Evolutionary conservation across 2,888 invertebrate genomes (phyloP).

Genomic region (Bellardia pandia): DNA sequence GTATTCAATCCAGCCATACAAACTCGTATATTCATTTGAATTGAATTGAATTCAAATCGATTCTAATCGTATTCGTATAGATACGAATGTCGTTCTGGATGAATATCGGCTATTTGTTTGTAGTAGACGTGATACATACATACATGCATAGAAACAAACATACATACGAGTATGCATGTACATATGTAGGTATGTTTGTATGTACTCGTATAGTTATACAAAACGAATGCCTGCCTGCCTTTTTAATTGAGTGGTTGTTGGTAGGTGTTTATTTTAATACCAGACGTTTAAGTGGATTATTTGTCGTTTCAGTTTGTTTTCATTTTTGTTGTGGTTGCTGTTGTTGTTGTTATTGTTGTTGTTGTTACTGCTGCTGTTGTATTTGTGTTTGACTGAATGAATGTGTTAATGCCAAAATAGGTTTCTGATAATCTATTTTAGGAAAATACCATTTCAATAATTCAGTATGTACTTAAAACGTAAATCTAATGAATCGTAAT

Average conservation of each 20-base stretch:
- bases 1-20: neutral
- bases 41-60: slow-evolving; percentile 57
- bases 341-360: slow-evolving; percentile 40
- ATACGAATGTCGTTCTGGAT: neutral
- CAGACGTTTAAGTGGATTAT: slow-evolving; percentile 71
- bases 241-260: slow-evolving; percentile 61
- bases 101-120: neutral
- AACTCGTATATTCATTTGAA: neutral
- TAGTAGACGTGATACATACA: too few relatives aligned
- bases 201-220: neutral
- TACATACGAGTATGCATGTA: neutral
- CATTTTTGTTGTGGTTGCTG: slow-evolving; percentile 36
- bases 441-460: slow-evolving; percentile 64
- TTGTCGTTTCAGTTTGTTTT: slow-evolving; percentile 58
- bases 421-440: slow-evolving; percentile 60
- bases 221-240: neutral
- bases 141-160: neutral
- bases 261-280: slow-evolving; percentile 63
- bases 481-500: slow-evolving; percentile 46
- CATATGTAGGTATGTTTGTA: neutral
- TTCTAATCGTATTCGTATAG: slow-evolving; percentile 33
- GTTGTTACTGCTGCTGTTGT: slow-evolving; percentile 25
- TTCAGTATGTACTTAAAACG: slow-evolving; percentile 45
- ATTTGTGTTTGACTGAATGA: neutral
- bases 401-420: slow-evolving; percentile 54